These are phyloP conservation scores for Drosophila nannoptera DNA, from an alignment of 1,140 invertebrate genomes.

Conservation along the genomic window DNA sequence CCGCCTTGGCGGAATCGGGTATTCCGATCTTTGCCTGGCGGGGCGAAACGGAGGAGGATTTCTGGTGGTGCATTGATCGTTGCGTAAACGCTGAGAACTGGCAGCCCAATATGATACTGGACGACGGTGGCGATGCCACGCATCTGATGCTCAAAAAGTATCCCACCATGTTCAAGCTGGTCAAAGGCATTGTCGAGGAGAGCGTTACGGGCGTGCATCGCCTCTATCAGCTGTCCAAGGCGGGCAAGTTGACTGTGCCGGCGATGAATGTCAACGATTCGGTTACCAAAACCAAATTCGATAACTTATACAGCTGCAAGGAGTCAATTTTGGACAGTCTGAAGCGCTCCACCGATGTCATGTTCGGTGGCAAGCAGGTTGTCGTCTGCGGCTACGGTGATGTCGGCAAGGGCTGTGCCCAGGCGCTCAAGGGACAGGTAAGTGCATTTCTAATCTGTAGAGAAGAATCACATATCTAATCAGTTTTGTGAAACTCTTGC, in stretches of 20 bases:
- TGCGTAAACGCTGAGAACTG: conserved; percentile 94
- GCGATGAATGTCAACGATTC: conserved; percentile 99
- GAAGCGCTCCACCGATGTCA: conserved; percentile 86
- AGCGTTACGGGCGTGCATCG: conserved; percentile 98
- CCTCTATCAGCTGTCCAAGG: conserved; percentile 96
- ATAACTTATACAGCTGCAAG: conserved; percentile 83
- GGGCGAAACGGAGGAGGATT: conserved; percentile 97
- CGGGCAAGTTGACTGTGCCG: conserved; percentile 95
- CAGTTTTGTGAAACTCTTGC: background rate
- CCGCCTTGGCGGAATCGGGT: conserved; percentile 94
- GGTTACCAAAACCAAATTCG: conserved; percentile 99
- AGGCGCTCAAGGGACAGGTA: conserved; percentile 93
- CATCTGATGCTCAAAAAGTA: conserved; percentile 98
- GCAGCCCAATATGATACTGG: conserved; percentile 99
- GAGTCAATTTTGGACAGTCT: conserved; percentile 78
- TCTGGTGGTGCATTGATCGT: conserved; percentile 99
- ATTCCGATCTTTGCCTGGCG: conserved; percentile 97
- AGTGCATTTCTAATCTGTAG: background rate
- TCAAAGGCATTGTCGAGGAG: conserved; percentile 99
- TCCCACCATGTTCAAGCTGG: conserved; percentile 95
- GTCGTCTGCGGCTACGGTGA: conserved; percentile 98
- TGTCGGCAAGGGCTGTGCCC: conserved; percentile 98
- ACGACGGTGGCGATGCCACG: conserved; percentile 98
- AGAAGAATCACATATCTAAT: background rate
- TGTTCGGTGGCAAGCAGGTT: conserved; percentile 99